A percentile compares a stretch with the other conserved stretches of the same genome.
phyloP scores from a whole-genome alignment of 2,888 invertebrate genomes.

The Aleiodes testaceus region DNA sequence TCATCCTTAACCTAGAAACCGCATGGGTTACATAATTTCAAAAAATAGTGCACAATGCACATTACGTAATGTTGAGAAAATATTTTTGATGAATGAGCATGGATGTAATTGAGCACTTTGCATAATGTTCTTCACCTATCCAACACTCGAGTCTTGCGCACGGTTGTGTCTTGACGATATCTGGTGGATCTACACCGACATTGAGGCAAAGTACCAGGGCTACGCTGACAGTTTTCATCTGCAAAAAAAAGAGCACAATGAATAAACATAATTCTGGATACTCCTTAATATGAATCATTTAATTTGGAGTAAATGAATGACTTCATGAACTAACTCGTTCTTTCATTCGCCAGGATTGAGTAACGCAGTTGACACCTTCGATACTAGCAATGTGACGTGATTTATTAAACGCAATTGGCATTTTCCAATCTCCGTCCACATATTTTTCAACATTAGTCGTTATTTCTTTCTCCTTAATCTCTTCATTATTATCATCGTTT shows the following conservation, averaged over 20 bases:
- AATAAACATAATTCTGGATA: not conserved
- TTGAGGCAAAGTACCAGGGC: constrained; percentile 97
- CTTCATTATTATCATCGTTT: constrained; percentile 12
- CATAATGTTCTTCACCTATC: constrained; percentile 81
- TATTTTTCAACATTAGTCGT: constrained; percentile 33
- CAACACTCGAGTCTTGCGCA: constrained; percentile 97
- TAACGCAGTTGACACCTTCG: constrained; percentile 78
- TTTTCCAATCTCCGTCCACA: constrained; percentile 78
- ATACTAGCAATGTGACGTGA: constrained; percentile 84
- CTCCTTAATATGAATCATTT: constrained; percentile 7
- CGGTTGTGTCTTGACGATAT: constrained; percentile 96
- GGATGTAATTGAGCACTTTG: too few relatives aligned
- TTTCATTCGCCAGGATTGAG: constrained; percentile 93
- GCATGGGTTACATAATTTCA: constrained; percentile 17
- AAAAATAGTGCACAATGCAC: constrained; percentile 7
- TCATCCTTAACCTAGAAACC: constrained; percentile 57
- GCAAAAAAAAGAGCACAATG: constrained; percentile 58
- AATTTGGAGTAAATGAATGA: constrained; percentile 21
- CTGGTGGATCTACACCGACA: constrained; percentile 99
- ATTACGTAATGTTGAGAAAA: constrained; percentile 6
- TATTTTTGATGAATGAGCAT: not conserved
- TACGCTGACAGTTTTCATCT: constrained; percentile 99
- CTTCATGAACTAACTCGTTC: constrained; percentile 80
- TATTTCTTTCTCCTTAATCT: constrained; percentile 6
- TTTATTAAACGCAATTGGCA: constrained; percentile 83